phyloP scores from a whole-genome alignment of 1,140 invertebrate species.

The Micrasema minimum region DNA sequence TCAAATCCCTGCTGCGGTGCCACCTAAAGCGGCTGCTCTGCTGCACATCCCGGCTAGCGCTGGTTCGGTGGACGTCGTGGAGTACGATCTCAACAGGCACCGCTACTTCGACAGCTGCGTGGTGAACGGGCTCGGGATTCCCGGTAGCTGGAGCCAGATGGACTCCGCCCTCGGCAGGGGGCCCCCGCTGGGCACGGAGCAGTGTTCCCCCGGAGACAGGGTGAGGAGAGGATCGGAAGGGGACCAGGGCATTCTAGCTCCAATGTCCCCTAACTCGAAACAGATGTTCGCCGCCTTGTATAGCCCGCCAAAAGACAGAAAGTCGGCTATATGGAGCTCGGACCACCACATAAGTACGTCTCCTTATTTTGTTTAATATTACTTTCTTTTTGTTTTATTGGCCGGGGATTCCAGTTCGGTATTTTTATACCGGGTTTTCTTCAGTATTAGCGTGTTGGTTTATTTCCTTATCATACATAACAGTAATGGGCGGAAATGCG shows the following conservation, averaged over 20 bases:
- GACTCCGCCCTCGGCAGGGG: constrained; percentile 56
- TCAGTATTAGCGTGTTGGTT: neutral
- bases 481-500: too few species aligned
- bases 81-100: constrained; percentile 24
- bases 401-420: too few species aligned
- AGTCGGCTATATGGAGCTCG: constrained; percentile 40
- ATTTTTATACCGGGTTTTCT: neutral
- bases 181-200: constrained; percentile 48
- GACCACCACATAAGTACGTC: constrained; percentile 50
- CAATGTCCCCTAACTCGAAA: constrained; percentile 5
- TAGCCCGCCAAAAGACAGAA: constrained; percentile 47
- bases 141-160: constrained; percentile 16
- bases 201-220: constrained; percentile 54
- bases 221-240: constrained; percentile 47
- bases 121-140: constrained; percentile 20
- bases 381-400: too few species aligned
- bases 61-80: constrained; percentile 11
- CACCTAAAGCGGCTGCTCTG: constrained; percentile 69
- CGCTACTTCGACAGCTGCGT: constrained; percentile 20
- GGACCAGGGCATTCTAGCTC: constrained; percentile 19
- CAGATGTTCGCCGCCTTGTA: constrained; percentile 49
- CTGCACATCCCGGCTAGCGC: constrained; percentile 64
- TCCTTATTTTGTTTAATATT: too few species aligned
- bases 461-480: neutral
- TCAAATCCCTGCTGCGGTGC: constrained; percentile 64